These are phyloP conservation scores for Scylla paramamosain DNA, from an alignment of 1,140 invertebrate genomes.

Conservation along the genomic window DNA sequence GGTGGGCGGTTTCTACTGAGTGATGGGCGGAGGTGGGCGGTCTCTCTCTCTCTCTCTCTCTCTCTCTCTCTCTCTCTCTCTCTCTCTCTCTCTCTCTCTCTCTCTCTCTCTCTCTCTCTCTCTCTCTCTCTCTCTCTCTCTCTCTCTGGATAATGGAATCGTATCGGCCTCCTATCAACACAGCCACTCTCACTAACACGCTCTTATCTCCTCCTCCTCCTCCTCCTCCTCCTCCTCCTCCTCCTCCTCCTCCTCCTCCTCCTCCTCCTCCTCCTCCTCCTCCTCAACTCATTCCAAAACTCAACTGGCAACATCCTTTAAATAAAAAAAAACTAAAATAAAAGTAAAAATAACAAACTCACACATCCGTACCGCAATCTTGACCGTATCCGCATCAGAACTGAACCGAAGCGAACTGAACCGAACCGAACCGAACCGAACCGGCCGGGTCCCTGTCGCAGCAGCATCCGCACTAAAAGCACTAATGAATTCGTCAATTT, in stretches of 20 bases:
- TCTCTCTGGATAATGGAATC: neutral
- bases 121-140: neutral
- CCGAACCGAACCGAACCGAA: too few species aligned
- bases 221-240: neutral
- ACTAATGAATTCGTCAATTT: constrained; percentile 51
- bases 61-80: neutral
- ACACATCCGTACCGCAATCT: neutral
- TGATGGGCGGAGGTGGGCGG: neutral
- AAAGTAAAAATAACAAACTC: too few species aligned
- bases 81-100: neutral
- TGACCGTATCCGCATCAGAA: neutral
- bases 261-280: neutral
- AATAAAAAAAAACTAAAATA: too few species aligned
- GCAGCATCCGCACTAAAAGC: neutral
- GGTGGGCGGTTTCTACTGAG: too few species aligned
- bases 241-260: neutral
- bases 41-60: neutral
- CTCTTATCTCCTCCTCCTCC: neutral
- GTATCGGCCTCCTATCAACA: constrained; percentile 1
- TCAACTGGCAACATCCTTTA: too few species aligned
- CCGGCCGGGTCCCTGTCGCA: too few species aligned
- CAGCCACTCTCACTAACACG: neutral
- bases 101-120: neutral
- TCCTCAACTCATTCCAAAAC: too few species aligned
- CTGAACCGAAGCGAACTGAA: too few species aligned